phyloP scores from a whole-genome alignment of 2,113 vertebrate species.

The Caranx melampygus region DNA sequence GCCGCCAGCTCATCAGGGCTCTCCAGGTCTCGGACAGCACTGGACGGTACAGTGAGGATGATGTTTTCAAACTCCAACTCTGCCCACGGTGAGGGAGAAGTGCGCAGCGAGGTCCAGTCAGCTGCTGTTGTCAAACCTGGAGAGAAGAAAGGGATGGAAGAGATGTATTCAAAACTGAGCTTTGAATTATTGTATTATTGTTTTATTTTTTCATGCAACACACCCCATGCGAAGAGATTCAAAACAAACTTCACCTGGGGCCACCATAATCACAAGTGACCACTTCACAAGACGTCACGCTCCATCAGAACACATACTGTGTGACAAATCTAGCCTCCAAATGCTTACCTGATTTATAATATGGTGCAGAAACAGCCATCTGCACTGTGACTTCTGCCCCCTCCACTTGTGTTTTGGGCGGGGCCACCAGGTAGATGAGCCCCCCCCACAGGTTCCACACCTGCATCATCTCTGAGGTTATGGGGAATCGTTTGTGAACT shows the following conservation, averaged over 20 bases:
- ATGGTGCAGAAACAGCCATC: slow-evolving; percentile 68
- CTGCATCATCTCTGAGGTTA: slow-evolving; percentile 58
- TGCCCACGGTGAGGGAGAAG: slow-evolving; percentile 83
- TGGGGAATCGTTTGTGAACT: slow-evolving; percentile 62
- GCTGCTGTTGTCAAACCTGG: slow-evolving; percentile 74
- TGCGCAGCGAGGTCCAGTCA: slow-evolving; percentile 77
- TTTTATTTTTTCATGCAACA: no score
- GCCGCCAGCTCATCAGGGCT: slow-evolving; percentile 81
- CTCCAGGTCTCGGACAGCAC: slow-evolving; percentile 67
- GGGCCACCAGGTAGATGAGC: slow-evolving; percentile 77
- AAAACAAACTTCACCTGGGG: no score
- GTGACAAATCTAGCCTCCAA: not conserved
- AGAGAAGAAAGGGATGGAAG: slow-evolving; percentile 1
- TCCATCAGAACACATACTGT: no score
- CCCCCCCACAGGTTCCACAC: slow-evolving; percentile 80
- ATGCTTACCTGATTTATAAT: slow-evolving; percentile 79
- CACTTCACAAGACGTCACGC: no score
- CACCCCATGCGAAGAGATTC: no score
- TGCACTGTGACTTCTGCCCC: slow-evolving; percentile 68
- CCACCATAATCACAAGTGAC: no score
- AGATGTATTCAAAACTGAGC: no score
- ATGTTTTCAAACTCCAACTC: slow-evolving; percentile 87
- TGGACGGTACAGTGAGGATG: slow-evolving; percentile 84
- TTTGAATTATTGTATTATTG: no score
- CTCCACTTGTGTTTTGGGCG: slow-evolving; percentile 61